Evolutionary conservation across 2,797 vertebrate genomes (phyloP), one percentile per base, ranked within the genome.

Genomic region (Tiaroga cobitis): DNA sequence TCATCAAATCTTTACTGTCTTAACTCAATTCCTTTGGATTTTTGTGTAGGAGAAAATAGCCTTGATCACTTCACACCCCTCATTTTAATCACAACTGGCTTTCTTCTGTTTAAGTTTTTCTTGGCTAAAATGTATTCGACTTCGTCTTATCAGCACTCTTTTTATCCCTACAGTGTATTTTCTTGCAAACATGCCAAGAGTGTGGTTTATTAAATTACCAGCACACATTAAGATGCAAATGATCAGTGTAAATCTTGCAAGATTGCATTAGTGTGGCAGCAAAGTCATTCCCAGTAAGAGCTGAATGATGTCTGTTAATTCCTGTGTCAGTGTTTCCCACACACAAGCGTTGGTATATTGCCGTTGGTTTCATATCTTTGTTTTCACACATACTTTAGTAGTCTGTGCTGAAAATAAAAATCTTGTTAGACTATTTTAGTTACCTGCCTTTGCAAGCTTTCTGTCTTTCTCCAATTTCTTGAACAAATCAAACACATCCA

Each of bases 161-260:
- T 83, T 84, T 83, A 61, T 82, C 74, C 81, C 83, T 39, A 68
- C 85, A 83, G 77, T 80, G 63, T 84, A 65, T 86, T 83, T 86
- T 68, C 69, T 51, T 87, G 70, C 69, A 82, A 89, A 81, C 81
- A 84, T 54, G 77, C 76, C 61, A 85, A 56, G 72, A 61, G 54
- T 61, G 73, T 46, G 54, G 51, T 72, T 69, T 84, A 86, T 90
- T 88, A 88, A 72, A 86, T 89, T 87, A 85, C 87, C 43, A 75
- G 73, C 68, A 41, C 73, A 81, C 61, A 86, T 90, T 86, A 87
- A 69, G 67, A 86, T 89, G 81, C 81, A 91, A 87, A 89, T 86
- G 74, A 61, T 41, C 10, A 43, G 73, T 41, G 74, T 87, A 88
- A 87, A 91, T 89, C 87, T 88, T 84, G 24, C 72, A 73, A 83